Base-by-base conservation (phyloP, 2,888 invertebrate genomes). In the Drosophila setosimentum region DNA sequence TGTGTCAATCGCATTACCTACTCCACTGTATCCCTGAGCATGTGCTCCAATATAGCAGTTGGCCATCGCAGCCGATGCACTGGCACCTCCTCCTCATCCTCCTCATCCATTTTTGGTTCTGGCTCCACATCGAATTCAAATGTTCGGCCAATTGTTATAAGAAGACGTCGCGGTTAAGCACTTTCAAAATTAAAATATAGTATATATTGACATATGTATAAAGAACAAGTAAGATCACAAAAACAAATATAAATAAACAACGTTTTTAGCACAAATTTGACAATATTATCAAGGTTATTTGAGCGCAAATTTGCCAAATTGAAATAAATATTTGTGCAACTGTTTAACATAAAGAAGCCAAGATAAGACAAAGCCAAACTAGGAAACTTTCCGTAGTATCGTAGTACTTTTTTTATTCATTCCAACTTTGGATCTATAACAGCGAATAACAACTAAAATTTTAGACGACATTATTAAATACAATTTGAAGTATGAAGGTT, bases 1-100 rank as follows among this genome's bases (percentile, higher is more conserved):
- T 87, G 87, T 13, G 29, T 70, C 1, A 48, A 13, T 3, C 54
- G 63, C n/a, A 32, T 49, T 5, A 4, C 40, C 8, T 87, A 83
- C 62, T 74, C 72, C 1, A 0, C 54, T 0, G 79, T 79, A 30
- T 1, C 37, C 5, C n/a, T 70, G 0, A 55, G 76, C 33, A 27
- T 35, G 30, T 85, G 85, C 60, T 61, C 79, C 1, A 63, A 68
- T 0, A 73, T 85, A 1, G 18, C 68, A 0, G 68, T 68, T 13
- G 79, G 77, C 4, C 10, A 7, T 1, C 87, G 83, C 10, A 50
- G 87, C 3, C n/a, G 0, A 18, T 87, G 84, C 33, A 30, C 53
- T 21, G n/a, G 42, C 42, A 42, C 11, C 42, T 21, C 42, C 11
- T 11, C 42, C 10, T 5, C n/a, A 10, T 33, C 33, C 16, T 21